Evolutionary conservation across 2,888 invertebrate species (phyloP).

Genomic region (Drosophila robusta): DNA sequence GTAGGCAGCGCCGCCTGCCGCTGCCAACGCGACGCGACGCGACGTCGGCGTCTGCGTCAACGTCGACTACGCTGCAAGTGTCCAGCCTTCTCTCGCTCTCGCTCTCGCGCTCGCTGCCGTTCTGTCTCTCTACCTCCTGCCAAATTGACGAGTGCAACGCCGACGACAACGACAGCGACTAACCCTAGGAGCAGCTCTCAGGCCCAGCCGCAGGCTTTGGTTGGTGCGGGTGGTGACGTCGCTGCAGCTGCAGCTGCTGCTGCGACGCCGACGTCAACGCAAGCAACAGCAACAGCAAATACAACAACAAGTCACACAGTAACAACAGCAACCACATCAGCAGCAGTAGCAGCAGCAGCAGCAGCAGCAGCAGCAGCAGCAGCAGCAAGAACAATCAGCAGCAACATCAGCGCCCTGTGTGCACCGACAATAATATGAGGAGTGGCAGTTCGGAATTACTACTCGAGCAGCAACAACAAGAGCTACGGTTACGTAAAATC

Average conservation of each 20-base stretch:
- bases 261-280: constrained; percentile 48
- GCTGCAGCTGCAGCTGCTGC: constrained; percentile 52
- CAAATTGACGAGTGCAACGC: constrained; percentile 53
- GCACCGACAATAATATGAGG: constrained; percentile 88
- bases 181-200: constrained; percentile 40
- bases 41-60: constrained; percentile 38
- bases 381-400: constrained; percentile 71
- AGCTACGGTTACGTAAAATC: constrained; percentile 88
- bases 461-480: constrained; percentile 91
- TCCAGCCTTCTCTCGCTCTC: constrained; percentile 5
- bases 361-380: constrained; percentile 44
- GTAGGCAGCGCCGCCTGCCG: constrained; percentile 69
- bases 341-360: too few species aligned
- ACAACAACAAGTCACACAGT: constrained; percentile 21
- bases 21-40: constrained; percentile 53
- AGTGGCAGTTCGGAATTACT: constrained; percentile 92
- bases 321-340: constrained; percentile 49
- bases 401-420: constrained; percentile 83
- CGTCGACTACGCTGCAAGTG: constrained; percentile 49
- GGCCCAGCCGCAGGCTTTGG: constrained; percentile 57
- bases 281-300: constrained; percentile 34
- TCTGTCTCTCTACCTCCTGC: background rate
- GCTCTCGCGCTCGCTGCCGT: background rate
- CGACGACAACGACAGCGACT: constrained; percentile 28
- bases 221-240: constrained; percentile 55